Conservation (phyloP, 2,888 invertebrate genomes). For the Idaea aversata region DNA sequence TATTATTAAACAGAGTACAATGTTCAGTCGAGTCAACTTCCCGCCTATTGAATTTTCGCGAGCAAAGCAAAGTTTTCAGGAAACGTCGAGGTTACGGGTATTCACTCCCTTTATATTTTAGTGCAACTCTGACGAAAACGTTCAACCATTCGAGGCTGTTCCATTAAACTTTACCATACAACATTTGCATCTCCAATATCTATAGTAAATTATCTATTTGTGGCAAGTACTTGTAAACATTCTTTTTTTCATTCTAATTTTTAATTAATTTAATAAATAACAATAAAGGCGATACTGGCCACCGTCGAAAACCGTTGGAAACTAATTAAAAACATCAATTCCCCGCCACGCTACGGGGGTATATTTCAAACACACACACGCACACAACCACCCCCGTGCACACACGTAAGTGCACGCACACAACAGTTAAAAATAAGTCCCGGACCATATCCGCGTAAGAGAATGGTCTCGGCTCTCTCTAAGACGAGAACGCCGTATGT, state of each 20-base stretch:
- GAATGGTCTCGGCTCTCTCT: constrained; percentile 53
- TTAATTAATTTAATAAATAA: constrained; percentile 53
- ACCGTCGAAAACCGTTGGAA: constrained; percentile 74
- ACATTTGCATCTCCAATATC: background rate
- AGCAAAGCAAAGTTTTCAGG: constrained; percentile 74
- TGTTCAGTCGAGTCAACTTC: constrained; percentile 54
- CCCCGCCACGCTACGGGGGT: constrained; percentile 68
- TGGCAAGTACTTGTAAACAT: constrained; percentile 20
- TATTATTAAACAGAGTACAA: constrained; percentile 49
- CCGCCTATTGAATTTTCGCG: constrained; percentile 71
- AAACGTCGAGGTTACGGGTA: constrained; percentile 63
- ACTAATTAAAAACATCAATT: constrained; percentile 81
- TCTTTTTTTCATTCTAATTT: constrained; percentile 25
- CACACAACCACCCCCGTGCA: constrained; percentile 47
- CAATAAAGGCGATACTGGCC: constrained; percentile 63
- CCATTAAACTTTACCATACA: constrained; percentile 50
- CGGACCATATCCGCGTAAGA: constrained; percentile 70
- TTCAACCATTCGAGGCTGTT: constrained; percentile 45
- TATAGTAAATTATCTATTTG: constrained; percentile 1
- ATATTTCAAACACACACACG: constrained; percentile 76
- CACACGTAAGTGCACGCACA: constrained; percentile 60
- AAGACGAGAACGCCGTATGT: constrained; percentile 41
- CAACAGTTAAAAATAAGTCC: constrained; percentile 74
- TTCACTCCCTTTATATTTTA: constrained; percentile 59
- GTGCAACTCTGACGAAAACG: constrained; percentile 64